Base-by-base conservation (phyloP, 2,797 vertebrate genomes). In the Eleutherodactylus coqui region DNA sequence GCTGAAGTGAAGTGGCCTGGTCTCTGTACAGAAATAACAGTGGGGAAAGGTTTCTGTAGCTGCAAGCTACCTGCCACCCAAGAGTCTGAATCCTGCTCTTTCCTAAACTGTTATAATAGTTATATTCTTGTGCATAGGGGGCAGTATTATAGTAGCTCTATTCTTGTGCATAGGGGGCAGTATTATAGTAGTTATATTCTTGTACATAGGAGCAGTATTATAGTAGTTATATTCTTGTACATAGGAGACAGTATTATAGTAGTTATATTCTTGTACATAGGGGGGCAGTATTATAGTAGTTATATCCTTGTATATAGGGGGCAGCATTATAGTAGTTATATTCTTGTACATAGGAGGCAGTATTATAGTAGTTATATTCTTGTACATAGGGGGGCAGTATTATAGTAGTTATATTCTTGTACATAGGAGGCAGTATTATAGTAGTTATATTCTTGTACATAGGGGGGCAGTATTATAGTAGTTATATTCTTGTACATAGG, bases 291-390 rank as follows among this genome's bases (percentile, higher is more conserved):
- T 67, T 67, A 67, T 67, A 67, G 62, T 67, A 67, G 62, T 67
- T 67, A 34, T 67, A 67, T 67, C 36, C 62, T 19, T 34, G 29
- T 70, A 70, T 7, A 64, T 64, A 64, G 62, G 29, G 53, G 9
- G 62, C 62, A 67, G 62, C 36, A 67, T 67, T 67, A 67, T 67
- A 67, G 62, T 67, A 67, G 62, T 32, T 62, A 62, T 62, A 62
- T 62, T 62, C 60, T 62, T 62, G 60, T 62, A 62, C 14, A 62
- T 62, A 62, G 32, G 62, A 21, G 19, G 60, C 62, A 67, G 62
- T 67, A 67, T 67, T 67, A 67, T 67, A 67, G 62, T 67, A 67
- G 62, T 67, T 67, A 34, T 67, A 67, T 67, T 67, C 62, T 19
- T 34, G 29, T 70, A 70, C 17, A 64, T 64, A 64, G 62, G 29